phyloP scores from a whole-genome alignment of 2,797 vertebrate species.

The Molossus molossus region DNA sequence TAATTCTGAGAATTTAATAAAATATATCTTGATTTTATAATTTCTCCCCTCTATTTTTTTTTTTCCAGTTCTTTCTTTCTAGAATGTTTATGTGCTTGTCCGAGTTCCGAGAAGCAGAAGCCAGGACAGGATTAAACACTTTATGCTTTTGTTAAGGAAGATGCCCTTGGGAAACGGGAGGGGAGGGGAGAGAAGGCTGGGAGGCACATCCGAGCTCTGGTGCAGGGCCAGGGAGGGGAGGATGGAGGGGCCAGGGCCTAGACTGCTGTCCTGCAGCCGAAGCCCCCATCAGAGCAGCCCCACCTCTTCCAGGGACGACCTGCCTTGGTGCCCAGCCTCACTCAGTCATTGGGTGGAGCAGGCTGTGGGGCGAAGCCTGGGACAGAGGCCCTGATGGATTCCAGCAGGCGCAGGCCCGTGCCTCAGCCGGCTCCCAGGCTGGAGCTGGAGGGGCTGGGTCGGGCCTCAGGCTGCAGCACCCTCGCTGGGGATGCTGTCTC shows the following conservation, averaged over 20 bases:
- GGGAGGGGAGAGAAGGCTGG: fast-evolving
- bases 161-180: neutral
- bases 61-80: neutral
- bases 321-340: neutral
- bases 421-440: neutral
- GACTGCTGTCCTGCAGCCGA: neutral
- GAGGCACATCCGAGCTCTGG: neutral
- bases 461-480: neutral
- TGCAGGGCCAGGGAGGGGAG: neutral
- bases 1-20: neutral
- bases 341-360: neutral
- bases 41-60: neutral
- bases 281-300: neutral
- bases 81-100: neutral
- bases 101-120: neutral
- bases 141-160: neutral
- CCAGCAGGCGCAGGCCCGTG: neutral
- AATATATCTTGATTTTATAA: neutral
- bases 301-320: neutral
- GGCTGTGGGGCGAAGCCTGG: too few relatives aligned
- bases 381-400: neutral
- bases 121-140: neutral
- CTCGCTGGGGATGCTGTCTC: neutral
- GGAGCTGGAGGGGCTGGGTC: fast-evolving
- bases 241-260: neutral